phyloP scores from a whole-genome alignment of 2,888 invertebrate species.

The Ectemnius cavifrons region DNA sequence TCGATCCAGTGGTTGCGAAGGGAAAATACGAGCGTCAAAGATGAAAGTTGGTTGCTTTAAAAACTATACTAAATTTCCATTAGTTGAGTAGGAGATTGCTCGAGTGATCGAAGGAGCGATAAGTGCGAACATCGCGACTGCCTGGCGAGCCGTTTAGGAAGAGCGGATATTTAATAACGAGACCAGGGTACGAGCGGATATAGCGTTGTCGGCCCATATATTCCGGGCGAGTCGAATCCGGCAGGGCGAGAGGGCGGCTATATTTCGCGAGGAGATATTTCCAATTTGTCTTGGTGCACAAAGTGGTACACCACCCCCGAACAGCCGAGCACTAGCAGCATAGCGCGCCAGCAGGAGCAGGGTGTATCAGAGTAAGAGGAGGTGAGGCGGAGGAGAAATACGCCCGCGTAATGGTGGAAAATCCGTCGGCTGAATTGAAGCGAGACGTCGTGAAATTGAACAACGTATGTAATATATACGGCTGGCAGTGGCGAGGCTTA shows the following conservation, averaged over 20 bases:
- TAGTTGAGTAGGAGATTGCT: too few species aligned
- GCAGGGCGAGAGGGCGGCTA: conserved; percentile 50
- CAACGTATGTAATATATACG: conserved; percentile 74
- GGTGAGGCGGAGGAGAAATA: conserved; percentile 61
- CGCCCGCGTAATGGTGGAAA: conserved; percentile 73
- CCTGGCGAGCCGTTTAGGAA: conserved; percentile 19
- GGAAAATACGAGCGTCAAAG: too few species aligned
- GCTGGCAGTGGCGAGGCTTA: conserved; percentile 42
- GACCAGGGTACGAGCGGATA: conserved; percentile 66
- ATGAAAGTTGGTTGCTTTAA: too few species aligned
- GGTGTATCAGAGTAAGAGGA: conserved; percentile 30
- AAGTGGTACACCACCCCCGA: conserved; percentile 69
- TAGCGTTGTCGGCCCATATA: conserved; percentile 68
- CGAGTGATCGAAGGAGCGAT: too few species aligned
- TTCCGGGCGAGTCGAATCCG: conserved; percentile 63
- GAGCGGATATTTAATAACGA: conserved; percentile 72
- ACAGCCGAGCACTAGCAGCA: conserved; percentile 35
- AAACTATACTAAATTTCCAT: too few species aligned
- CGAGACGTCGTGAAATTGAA: conserved; percentile 77
- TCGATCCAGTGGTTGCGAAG: too few species aligned
- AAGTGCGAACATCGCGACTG: too few species aligned
- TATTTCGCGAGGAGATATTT: conserved; percentile 73
- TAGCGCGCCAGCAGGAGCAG: conserved; percentile 35
- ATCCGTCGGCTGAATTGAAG: conserved; percentile 76
- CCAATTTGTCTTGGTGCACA: conserved; percentile 75